phyloP scores from a whole-genome alignment of 2,113 vertebrate genomes.

The Notiomystis cincta region DNA sequence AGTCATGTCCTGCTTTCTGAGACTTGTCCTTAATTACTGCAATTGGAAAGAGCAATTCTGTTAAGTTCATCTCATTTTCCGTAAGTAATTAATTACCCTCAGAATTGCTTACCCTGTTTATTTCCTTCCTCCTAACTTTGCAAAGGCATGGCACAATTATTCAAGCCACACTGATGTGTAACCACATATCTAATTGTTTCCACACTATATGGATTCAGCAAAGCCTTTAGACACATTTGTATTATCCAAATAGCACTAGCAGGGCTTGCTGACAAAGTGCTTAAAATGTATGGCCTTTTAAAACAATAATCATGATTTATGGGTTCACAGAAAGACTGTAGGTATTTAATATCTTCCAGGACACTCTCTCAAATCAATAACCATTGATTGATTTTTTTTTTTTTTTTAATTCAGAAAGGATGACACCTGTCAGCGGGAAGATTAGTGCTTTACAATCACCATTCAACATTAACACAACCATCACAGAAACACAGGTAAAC shows the following conservation, averaged over 20 bases:
- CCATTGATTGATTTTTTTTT: not conserved
- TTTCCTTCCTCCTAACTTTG: conserved; percentile 24
- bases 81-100: conserved; percentile 29
- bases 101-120: conserved; percentile 21
- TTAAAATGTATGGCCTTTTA: conserved; percentile 45
- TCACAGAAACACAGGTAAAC: conserved; percentile 74
- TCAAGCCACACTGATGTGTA: conserved; percentile 6
- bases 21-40: not conserved
- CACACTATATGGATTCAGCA: not conserved
- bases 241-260: not conserved
- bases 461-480: conserved; percentile 70
- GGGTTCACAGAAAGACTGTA: conserved; percentile 17
- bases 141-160: conserved; percentile 9
- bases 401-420: not conserved
- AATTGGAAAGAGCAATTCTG: conserved; percentile 18
- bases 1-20: not conserved
- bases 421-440: not conserved
- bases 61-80: conserved; percentile 31
- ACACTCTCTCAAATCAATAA: conserved; percentile 45
- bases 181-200: conserved; percentile 30
- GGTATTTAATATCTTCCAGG: conserved; percentile 47
- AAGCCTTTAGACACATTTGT: not conserved
- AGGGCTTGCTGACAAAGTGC: conserved; percentile 21
- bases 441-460: conserved; percentile 67
- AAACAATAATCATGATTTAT: conserved; percentile 51